Percentiles rank a stretch among this genome's conserved stretches.
Conservation (phyloP, 2,113 vertebrate genomes). For the Callocephalon fimbriatum region DNA sequence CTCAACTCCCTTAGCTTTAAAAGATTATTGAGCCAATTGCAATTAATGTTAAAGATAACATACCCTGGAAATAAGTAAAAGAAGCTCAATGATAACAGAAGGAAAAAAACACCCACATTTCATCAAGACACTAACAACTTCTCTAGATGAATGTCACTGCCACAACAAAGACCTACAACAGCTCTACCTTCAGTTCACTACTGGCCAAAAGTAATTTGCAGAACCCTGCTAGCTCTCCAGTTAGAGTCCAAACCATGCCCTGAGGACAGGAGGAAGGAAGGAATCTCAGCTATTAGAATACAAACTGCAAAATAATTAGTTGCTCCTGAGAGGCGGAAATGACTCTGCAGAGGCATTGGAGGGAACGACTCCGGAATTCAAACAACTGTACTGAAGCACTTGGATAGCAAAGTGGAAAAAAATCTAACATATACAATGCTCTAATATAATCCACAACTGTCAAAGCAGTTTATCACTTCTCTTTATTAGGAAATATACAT, state of each 20-base stretch:
- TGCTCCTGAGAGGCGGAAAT: neutral
- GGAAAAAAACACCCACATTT: neutral
- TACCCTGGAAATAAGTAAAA: rapidly evolving
- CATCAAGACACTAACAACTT: neutral
- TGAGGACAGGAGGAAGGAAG: neutral
- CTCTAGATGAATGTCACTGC: neutral
- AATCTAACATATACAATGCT: neutral
- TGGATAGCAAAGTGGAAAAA: conserved; percentile 22
- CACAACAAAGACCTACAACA: neutral
- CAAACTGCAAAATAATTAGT: conserved; percentile 22
- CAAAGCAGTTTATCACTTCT: neutral
- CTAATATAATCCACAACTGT: neutral
- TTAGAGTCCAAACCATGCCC: neutral
- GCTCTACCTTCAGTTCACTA: neutral
- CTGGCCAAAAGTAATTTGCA: neutral
- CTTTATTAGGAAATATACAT: neutral
- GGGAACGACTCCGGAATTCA: conserved; percentile 20
- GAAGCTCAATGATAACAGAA: neutral
- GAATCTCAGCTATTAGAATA: conserved; percentile 35
- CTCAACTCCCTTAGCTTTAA: neutral
- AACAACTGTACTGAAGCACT: conserved; percentile 12
- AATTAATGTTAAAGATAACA: neutral
- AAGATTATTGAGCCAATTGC: neutral
- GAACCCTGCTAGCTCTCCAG: neutral
- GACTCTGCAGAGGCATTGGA: neutral